Conservation (phyloP, 1,140 invertebrate species). For the Camponotus pennsylvanicus region DNA sequence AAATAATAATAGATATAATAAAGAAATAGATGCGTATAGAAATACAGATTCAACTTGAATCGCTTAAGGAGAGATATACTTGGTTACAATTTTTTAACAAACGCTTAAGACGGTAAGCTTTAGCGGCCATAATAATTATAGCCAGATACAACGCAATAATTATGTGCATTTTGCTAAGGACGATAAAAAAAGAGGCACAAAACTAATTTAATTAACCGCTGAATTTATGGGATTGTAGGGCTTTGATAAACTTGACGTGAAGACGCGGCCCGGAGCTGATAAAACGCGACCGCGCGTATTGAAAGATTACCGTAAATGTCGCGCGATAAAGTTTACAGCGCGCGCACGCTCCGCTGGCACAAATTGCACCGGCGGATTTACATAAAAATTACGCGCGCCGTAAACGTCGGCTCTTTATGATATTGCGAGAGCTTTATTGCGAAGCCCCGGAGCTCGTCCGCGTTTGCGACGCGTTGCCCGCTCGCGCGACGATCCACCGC, state of each 20-base stretch:
- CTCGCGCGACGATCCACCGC: constrained; percentile 7
- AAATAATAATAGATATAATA: constrained; percentile 1
- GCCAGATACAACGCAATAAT: not conserved
- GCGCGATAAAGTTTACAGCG: constrained; percentile 31
- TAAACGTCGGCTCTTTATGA: constrained; percentile 41
- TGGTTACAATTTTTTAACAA: not conserved
- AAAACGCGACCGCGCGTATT: constrained; percentile 41
- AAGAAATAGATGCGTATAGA: no score
- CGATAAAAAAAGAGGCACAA: not conserved
- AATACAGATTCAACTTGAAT: not conserved
- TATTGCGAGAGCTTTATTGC: constrained; percentile 58
- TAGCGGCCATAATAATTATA: not conserved
- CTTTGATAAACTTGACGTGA: not conserved
- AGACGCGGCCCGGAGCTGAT: not conserved
- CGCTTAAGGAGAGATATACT: not conserved
- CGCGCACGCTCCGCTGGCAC: not conserved
- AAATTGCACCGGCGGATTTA: constrained; percentile 52
- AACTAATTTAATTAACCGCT: constrained; percentile 9
- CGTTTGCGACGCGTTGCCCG: not conserved
- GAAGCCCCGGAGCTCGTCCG: not conserved
- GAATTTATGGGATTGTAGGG: not conserved
- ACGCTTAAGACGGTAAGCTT: not conserved
- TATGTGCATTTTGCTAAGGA: not conserved
- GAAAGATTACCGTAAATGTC: constrained; percentile 46
- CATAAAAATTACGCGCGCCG: constrained; percentile 45